phyloP scores from a whole-genome alignment of 2,113 vertebrate genomes.

The Callithrix jacchus region DNA sequence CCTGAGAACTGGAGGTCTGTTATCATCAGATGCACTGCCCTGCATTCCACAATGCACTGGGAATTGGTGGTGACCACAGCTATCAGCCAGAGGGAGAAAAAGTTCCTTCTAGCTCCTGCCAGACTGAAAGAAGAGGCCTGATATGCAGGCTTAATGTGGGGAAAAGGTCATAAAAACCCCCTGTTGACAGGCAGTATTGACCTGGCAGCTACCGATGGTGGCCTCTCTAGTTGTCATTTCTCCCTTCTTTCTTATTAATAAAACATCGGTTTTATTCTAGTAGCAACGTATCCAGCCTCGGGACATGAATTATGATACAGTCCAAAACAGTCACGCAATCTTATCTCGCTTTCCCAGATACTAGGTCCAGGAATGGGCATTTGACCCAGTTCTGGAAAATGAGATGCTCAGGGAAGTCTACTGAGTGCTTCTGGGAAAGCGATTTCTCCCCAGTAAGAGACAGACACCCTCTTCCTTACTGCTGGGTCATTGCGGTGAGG shows the following conservation, averaged over 20 bases:
- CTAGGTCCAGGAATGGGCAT: background rate
- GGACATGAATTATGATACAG: background rate
- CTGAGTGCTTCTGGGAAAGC: background rate
- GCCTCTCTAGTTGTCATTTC: background rate
- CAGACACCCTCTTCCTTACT: background rate
- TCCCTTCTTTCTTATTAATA: background rate
- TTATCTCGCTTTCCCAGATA: background rate
- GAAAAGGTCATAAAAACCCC: background rate
- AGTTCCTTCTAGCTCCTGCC: background rate
- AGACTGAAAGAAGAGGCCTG: background rate
- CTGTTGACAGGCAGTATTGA: accelerated
- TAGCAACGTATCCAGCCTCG: background rate
- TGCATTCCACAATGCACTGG: background rate
- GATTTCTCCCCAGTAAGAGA: background rate
- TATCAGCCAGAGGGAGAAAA: background rate
- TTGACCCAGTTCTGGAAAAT: background rate
- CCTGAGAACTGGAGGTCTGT: background rate
- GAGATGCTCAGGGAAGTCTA: background rate
- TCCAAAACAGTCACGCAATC: background rate
- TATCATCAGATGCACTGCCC: background rate
- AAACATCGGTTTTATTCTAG: background rate
- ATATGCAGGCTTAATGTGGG: background rate
- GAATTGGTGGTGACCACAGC: background rate
- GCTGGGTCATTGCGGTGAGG: background rate
- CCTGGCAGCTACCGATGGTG: background rate